Conservation (phyloP, 2,113 vertebrate species). For the Macrotus californicus region DNA sequence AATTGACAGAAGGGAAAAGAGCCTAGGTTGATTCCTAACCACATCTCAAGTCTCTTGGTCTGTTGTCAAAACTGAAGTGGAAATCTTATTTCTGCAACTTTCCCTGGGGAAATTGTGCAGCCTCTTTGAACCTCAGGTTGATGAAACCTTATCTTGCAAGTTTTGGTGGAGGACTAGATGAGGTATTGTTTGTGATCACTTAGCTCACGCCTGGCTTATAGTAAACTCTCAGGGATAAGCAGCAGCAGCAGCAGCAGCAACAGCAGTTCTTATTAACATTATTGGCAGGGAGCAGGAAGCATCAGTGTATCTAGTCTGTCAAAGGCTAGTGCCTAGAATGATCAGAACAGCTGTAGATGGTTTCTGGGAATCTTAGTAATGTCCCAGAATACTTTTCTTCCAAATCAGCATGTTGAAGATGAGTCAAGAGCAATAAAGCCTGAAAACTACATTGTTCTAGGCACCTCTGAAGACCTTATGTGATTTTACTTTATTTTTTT, state of each 20-base stretch:
- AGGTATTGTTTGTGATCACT: neutral
- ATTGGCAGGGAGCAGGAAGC: too few relatives aligned
- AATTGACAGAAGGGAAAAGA: neutral
- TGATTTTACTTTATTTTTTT: neutral
- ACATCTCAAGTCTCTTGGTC: neutral
- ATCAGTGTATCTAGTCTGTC: neutral
- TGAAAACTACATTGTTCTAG: constrained; percentile 27
- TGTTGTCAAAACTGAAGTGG: neutral
- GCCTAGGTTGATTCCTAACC: neutral
- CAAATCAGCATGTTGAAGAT: neutral
- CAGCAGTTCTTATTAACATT: neutral
- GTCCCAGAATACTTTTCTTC: neutral
- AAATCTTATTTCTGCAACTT: neutral
- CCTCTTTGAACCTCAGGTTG: neutral
- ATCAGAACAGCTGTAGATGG: neutral
- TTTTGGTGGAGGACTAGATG: neutral
- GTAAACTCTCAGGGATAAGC: neutral
- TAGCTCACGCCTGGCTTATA: neutral
- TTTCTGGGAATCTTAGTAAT: neutral
- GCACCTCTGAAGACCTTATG: neutral
- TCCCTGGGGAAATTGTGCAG: neutral
- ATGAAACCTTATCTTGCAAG: neutral
- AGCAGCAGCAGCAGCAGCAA: neutral
- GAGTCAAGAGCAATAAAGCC: neutral
- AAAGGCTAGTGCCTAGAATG: neutral